Conservation (phyloP, 2,113 vertebrate genomes). For the Sminthopsis crassicaudata region DNA sequence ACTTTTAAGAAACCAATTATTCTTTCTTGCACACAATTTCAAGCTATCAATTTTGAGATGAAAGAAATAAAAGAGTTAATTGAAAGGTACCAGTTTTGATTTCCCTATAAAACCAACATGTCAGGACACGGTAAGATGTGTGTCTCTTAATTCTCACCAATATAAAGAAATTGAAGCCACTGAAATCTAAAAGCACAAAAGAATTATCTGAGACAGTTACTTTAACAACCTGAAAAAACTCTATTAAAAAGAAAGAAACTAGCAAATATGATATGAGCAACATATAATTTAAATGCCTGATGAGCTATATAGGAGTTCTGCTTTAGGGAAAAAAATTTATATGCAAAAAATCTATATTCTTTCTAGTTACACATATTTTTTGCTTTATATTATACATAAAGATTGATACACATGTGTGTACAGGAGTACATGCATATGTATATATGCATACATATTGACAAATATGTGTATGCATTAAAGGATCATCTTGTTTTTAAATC, state of each 20-base stretch:
- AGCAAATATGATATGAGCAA: constrained; percentile 24
- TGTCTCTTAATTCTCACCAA: constrained; percentile 68
- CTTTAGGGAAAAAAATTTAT: not conserved
- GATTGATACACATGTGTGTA: not conserved
- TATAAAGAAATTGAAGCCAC: constrained; percentile 31
- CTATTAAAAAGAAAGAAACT: constrained; percentile 19
- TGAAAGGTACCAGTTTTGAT: constrained; percentile 77
- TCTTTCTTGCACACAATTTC: not conserved
- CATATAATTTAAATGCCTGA: constrained; percentile 4
- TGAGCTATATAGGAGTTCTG: not conserved
- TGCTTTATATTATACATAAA: not conserved
- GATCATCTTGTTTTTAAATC: not conserved
- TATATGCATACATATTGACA: too few species aligned
- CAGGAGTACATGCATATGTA: not conserved
- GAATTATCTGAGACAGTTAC: constrained; percentile 36
- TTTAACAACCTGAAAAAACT: constrained; percentile 58
- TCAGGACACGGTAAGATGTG: constrained; percentile 23
- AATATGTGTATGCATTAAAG: not conserved
- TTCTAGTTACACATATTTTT: not conserved
- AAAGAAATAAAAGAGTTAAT: constrained; percentile 63
- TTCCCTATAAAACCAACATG: constrained; percentile 69
- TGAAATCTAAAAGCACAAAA: constrained; percentile 35
- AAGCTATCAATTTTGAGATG: constrained; percentile 55
- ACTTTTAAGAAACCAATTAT: constrained; percentile 19
- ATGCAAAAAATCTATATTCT: too few species aligned